phyloP scores from a whole-genome alignment of 2,888 invertebrate genomes.

The Pandemis corylana region DNA sequence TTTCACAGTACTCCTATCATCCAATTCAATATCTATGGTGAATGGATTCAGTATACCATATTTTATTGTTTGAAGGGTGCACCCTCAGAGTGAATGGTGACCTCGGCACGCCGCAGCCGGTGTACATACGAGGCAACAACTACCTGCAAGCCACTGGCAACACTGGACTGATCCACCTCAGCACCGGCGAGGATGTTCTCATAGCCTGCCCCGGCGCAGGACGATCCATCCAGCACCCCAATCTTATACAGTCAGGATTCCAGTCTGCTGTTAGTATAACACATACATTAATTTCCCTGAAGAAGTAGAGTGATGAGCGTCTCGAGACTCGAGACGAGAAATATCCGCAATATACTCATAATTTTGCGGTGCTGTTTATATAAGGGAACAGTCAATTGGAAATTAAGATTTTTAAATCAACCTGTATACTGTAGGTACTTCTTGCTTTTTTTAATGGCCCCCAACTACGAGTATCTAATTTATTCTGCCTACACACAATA shows the following conservation, averaged over 20 bases:
- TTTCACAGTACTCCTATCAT: too few species aligned
- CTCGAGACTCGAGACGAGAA: background rate
- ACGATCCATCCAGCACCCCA: conserved; percentile 64
- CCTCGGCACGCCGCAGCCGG: conserved; percentile 84
- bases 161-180: conserved; percentile 62
- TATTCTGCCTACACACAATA: too few species aligned
- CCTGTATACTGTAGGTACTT: too few species aligned
- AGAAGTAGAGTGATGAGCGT: too few species aligned
- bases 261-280: conserved; percentile 26
- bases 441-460: too few species aligned
- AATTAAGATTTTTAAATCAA: too few species aligned
- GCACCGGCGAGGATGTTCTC: conserved; percentile 61
- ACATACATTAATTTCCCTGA: background rate
- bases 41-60: too few species aligned
- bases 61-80: conserved; percentile 64
- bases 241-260: conserved; percentile 55
- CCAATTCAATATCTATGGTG: too few species aligned
- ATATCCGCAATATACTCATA: too few species aligned
- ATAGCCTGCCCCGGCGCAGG: conserved; percentile 68
- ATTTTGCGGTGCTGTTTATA: too few species aligned
- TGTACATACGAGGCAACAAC: conserved; percentile 77
- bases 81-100: conserved; percentile 76
- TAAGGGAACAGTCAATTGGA: too few species aligned
- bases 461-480: too few species aligned
- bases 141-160: conserved; percentile 65